Evolutionary conservation across 2,888 invertebrate species (phyloP).

Genomic region (Dasysyrphus albostriatus): DNA sequence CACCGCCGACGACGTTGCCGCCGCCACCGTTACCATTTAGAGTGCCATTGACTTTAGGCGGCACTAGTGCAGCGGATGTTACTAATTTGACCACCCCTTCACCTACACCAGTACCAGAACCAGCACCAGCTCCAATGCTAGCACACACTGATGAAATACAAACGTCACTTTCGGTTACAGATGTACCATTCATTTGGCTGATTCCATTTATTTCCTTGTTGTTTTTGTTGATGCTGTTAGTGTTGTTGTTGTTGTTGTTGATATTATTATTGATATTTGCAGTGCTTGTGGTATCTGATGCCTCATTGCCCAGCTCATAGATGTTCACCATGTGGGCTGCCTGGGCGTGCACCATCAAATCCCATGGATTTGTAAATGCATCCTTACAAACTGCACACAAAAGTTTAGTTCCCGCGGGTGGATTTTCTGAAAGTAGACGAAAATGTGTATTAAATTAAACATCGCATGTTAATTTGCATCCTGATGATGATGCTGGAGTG

Average conservation of each 20-base stretch:
- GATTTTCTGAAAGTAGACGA: conserved; percentile 79
- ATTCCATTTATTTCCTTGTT: conserved; percentile 64
- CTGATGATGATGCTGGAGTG: neutral
- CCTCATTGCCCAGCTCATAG: conserved; percentile 86
- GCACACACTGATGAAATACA: conserved; percentile 51
- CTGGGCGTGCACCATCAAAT: conserved; percentile 89
- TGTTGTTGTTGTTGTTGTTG: conserved; percentile 71
- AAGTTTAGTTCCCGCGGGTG: conserved; percentile 84
- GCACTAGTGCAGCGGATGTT: conserved; percentile 40
- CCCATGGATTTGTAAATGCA: conserved; percentile 88
- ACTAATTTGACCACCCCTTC: conserved; percentile 51
- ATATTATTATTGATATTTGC: conserved; percentile 72
- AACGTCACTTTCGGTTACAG: conserved; percentile 67
- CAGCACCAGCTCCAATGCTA: neutral
- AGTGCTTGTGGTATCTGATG: conserved; percentile 76
- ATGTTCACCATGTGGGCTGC: conserved; percentile 89
- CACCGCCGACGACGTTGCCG: conserved; percentile 50
- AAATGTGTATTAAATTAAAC: conserved; percentile 25
- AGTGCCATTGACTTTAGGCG: conserved; percentile 68
- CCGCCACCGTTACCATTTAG: conserved; percentile 63
- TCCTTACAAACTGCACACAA: conserved; percentile 88
- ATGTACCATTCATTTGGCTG: conserved; percentile 74
- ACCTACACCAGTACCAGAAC: neutral
- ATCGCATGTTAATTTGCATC: conserved; percentile 35
- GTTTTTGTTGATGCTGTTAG: conserved; percentile 61